These are phyloP conservation scores for Psettodes erumei DNA, from an alignment of 2,113 vertebrate genomes.

Conservation along the genomic window DNA sequence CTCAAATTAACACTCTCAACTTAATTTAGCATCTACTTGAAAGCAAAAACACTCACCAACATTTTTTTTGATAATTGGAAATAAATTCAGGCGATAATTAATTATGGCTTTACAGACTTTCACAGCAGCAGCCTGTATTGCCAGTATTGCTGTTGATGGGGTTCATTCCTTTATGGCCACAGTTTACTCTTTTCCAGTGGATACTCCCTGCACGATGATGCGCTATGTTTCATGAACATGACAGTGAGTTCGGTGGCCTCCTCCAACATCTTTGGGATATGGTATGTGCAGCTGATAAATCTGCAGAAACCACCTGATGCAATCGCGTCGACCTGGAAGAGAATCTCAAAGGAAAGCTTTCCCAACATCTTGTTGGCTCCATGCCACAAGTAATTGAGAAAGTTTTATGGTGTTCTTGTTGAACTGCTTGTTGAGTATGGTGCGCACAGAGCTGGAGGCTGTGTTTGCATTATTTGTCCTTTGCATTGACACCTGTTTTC, in stretches of 20 bases:
- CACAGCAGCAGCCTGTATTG: too few relatives aligned
- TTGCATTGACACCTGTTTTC: constrained; percentile 71
- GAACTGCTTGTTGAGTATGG: neutral
- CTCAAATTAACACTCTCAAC: too few relatives aligned
- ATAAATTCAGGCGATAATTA: too few relatives aligned
- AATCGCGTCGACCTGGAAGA: neutral
- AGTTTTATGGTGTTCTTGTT: neutral
- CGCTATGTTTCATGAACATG: too few relatives aligned
- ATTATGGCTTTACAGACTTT: too few relatives aligned
- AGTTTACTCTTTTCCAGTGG: too few relatives aligned
- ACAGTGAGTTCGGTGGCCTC: neutral
- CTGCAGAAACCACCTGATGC: neutral
- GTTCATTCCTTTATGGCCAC: too few relatives aligned
- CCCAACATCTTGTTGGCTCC: neutral
- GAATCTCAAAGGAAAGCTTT: neutral
- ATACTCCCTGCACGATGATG: too few relatives aligned
- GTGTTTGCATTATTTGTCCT: constrained; percentile 26
- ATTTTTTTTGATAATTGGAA: too few relatives aligned
- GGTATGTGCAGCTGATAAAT: neutral
- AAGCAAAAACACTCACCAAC: too few relatives aligned
- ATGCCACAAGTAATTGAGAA: neutral
- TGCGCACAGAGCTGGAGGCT: neutral
- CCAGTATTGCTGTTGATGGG: too few relatives aligned
- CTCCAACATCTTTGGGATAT: neutral
- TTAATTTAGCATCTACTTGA: too few relatives aligned